Evolutionary conservation across 2,888 invertebrate genomes (phyloP), one percentile per base, ranked within the genome.

Genomic region (Arge pagana): DNA sequence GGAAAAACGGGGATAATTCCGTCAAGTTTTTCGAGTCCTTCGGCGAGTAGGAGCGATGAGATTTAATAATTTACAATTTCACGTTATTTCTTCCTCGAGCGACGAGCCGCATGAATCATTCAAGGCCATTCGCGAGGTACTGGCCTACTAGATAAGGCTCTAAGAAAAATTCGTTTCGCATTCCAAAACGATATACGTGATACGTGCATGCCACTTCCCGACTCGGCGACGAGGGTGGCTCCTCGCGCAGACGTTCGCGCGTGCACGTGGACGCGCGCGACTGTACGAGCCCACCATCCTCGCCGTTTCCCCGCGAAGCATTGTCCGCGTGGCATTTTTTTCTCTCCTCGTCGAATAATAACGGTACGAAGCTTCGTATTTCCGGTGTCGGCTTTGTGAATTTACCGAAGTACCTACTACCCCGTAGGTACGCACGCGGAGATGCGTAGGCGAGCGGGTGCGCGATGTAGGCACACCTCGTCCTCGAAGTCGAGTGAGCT

Each of bases 401-500:
- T 26, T 26, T n/a, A 8, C 8, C 8, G 28, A n/a, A 26, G 10
- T n/a, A 3, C n/a, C n/a, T n/a, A n/a, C n/a, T n/a, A n/a, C n/a
- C n/a, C n/a, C n/a, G n/a, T n/a, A n/a, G n/a, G n/a, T n/a, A n/a
- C n/a, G n/a, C n/a, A n/a, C n/a, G n/a, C n/a, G n/a, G n/a, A n/a
- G n/a, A n/a, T n/a, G n/a, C n/a, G n/a, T n/a, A n/a, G n/a, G n/a
- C n/a, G n/a, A n/a, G n/a, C n/a, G n/a, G n/a, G n/a, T n/a, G 16
- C 33, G 21, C 24, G 45, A 31, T 30, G 18, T 28, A 18, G 45
- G 23, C 45, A n/a, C n/a, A 33, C n/a, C 11, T 45, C 45, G 45
- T 45, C 33, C 33, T 45, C 35, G 45, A 45, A 35, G 45, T 35
- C 31, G 23, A 45, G 45, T 45, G 45, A 45, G 45, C 45, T 45